Conservation (phyloP, 1,140 invertebrate genomes). For the Propsilocerus akamusi region DNA sequence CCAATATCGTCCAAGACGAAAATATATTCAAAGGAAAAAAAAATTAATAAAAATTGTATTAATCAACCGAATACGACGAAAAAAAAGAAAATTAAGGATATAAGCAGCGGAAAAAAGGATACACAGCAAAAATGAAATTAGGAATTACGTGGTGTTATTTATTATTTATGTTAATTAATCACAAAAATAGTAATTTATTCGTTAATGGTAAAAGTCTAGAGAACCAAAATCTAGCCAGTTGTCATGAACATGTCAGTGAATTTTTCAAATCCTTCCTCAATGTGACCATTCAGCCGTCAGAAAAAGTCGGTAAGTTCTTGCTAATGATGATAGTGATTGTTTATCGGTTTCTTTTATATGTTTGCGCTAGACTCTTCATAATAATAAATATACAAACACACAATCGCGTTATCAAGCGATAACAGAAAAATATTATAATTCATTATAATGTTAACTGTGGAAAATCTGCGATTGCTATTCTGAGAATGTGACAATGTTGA, state of each 20-base stretch:
- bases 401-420: too few species aligned
- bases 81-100: too few species aligned
- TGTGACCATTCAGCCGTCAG: neutral
- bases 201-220: neutral
- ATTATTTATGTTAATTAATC: slow-evolving; percentile 3
- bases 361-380: too few species aligned
- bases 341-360: too few species aligned
- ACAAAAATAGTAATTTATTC: neutral
- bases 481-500: too few species aligned
- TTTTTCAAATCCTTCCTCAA: slow-evolving; percentile 3
- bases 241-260: neutral
- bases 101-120: neutral
- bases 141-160: slow-evolving; percentile 2
- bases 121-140: slow-evolving; percentile 1
- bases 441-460: too few species aligned
- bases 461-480: too few species aligned
- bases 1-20: neutral
- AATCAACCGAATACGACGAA: too few species aligned
- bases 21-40: neutral
- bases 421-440: too few species aligned
- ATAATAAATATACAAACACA: too few species aligned
- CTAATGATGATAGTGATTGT: too few species aligned
- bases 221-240: neutral
- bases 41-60: too few species aligned
- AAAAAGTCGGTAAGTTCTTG: slow-evolving; percentile 3